Conservation (phyloP, 2,113 vertebrate species). For the Theristicus caerulescens region DNA sequence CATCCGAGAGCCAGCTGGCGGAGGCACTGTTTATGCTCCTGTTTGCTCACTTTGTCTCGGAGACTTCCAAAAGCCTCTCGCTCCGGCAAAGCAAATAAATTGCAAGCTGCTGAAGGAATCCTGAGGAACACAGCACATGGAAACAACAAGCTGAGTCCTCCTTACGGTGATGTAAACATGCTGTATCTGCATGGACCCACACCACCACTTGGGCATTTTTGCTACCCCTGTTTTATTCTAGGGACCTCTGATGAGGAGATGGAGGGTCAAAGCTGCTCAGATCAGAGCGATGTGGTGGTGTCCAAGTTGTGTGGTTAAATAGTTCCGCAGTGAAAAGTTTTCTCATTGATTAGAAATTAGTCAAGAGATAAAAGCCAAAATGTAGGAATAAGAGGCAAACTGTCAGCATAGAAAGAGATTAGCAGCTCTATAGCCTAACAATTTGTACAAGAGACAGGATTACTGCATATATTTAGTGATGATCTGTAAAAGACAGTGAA, state of each 20-base stretch:
- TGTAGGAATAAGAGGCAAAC: not conserved
- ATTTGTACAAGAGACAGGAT: not conserved
- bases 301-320: not conserved
- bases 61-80: not conserved
- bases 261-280: not conserved
- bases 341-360: not conserved
- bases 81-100: not conserved
- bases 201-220: accelerated
- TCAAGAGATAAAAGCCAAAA: not conserved
- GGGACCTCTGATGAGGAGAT: not conserved
- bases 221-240: not conserved
- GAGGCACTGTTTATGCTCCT: not conserved
- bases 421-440: not conserved
- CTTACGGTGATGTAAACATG: not conserved
- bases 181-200: not conserved
- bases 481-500: not conserved
- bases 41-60: not conserved
- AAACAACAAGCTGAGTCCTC: not conserved
- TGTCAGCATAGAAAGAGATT: not conserved
- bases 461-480: not conserved
- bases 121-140: not conserved
- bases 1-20: not conserved
- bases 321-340: not conserved
- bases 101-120: not conserved
- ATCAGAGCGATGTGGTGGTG: accelerated